A percentile compares a stretch with the other conserved stretches of the same genome.
phyloP scores from a whole-genome alignment of 2,888 invertebrate genomes.

The Amphipoea lucens region DNA sequence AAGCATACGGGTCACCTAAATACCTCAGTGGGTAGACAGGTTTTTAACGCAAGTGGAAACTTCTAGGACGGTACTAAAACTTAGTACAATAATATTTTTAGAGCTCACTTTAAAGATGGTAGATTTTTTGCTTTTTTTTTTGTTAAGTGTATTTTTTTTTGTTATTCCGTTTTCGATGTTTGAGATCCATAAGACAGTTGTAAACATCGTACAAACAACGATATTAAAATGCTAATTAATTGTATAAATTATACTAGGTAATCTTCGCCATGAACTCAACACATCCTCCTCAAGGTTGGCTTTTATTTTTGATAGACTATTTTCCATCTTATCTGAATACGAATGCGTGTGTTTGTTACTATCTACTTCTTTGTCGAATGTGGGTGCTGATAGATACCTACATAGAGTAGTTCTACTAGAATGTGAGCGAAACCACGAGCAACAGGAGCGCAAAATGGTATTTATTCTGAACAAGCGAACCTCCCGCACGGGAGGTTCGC shows the following conservation, averaged over 20 bases:
- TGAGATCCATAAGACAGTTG: constrained; percentile 3
- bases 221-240: constrained; percentile 40
- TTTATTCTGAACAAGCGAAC: background rate
- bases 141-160: background rate
- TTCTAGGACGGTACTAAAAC: constrained; percentile 10
- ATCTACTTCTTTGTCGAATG: background rate
- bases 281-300: constrained; percentile 6
- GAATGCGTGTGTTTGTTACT: background rate
- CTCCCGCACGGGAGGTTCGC: no score
- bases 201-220: constrained; percentile 32
- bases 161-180: background rate
- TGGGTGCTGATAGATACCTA: background rate
- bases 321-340: background rate
- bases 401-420: background rate
- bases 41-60: background rate
- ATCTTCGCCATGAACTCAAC: constrained; percentile 20
- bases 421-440: background rate
- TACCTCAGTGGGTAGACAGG: constrained; percentile 28
- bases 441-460: background rate
- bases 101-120: background rate
- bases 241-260: background rate
- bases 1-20: constrained; percentile 46
- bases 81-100: background rate
- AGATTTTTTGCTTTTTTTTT: background rate
- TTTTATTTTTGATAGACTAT: constrained; percentile 18